These are phyloP conservation scores for Scortum barcoo DNA, from an alignment of 2,113 vertebrate species.

Conservation along the genomic window DNA sequence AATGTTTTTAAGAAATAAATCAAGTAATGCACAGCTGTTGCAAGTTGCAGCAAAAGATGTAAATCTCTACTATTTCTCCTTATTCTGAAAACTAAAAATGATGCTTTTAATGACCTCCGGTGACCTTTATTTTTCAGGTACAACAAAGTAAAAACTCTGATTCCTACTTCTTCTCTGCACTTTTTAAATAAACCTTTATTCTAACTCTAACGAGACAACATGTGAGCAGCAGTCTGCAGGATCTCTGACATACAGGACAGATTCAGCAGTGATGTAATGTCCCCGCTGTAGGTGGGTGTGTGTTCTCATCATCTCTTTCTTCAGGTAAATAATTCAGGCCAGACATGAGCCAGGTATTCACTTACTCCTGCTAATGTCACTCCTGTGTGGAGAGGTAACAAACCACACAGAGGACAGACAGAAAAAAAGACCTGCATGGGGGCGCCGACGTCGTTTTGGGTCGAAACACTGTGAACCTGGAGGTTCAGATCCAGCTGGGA, in stretches of 20 bases:
- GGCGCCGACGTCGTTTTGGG: fast-evolving
- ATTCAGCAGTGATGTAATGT: conserved; percentile 46
- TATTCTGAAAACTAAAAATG: too few relatives aligned
- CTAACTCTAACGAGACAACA: not conserved
- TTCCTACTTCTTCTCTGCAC: not conserved
- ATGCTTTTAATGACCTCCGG: too few relatives aligned
- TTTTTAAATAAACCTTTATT: not conserved
- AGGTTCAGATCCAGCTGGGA: not conserved
- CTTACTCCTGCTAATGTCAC: conserved; percentile 60
- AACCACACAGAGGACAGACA: not conserved
- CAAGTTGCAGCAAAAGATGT: not conserved
- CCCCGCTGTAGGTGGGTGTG: not conserved
- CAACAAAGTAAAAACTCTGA: not conserved
- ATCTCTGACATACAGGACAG: not conserved
- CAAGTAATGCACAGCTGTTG: too few relatives aligned
- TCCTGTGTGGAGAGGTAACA: conserved; percentile 32
- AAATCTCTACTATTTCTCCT: not conserved
- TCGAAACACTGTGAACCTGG: not conserved
- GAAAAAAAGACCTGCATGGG: not conserved
- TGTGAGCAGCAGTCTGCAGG: not conserved
- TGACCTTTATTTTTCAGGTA: not conserved
- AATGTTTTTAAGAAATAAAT: too few relatives aligned
- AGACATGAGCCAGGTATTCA: conserved; percentile 56
- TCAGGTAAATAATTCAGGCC: conserved; percentile 78
- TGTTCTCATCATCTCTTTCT: conserved; percentile 33